Percentiles rank a stretch among this genome's conserved stretches.
Evolutionary conservation across 2,888 invertebrate genomes (phyloP).

Genomic region (Athalia circularis): DNA sequence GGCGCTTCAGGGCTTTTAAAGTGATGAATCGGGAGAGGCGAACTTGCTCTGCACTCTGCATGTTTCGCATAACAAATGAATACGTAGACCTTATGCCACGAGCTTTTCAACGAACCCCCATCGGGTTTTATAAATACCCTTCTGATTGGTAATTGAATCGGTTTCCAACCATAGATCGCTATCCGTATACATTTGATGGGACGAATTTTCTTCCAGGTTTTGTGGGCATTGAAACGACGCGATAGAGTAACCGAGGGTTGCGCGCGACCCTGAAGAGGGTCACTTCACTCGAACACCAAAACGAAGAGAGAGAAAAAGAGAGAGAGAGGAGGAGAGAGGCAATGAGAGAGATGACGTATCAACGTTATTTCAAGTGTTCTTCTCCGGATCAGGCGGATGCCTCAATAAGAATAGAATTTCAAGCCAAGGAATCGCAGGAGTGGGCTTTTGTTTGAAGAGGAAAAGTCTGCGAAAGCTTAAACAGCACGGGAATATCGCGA

Average conservation of each 20-base stretch:
- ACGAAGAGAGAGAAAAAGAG: slow-evolving; percentile 7
- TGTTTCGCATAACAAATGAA: slow-evolving; percentile 21
- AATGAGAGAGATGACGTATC: background rate
- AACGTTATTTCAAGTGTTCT: slow-evolving; percentile 42
- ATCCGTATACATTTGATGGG: background rate
- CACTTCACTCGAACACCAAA: slow-evolving; percentile 24
- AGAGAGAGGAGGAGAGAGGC: too few relatives aligned
- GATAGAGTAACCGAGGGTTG: slow-evolving; percentile 36
- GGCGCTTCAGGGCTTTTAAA: slow-evolving; percentile 29
- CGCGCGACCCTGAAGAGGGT: slow-evolving; percentile 37
- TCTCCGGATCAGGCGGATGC: slow-evolving; percentile 26
- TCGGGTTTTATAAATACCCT: background rate
- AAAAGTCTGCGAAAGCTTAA: background rate
- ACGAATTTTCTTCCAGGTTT: slow-evolving; percentile 8
- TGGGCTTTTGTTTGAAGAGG: background rate
- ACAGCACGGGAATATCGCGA: background rate
- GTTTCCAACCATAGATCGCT: slow-evolving; percentile 13
- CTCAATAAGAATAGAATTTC: slow-evolving; percentile 28
- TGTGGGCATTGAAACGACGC: background rate
- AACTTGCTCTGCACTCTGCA: slow-evolving; percentile 1
- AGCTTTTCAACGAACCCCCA: slow-evolving; percentile 18
- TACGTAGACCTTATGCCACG: background rate
- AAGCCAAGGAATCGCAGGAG: slow-evolving; percentile 12
- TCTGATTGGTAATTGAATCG: slow-evolving; percentile 16
- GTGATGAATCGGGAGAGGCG: slow-evolving; percentile 23